A percentile compares a stretch with the other conserved stretches of the same genome.
phyloP scores from a whole-genome alignment of 2,797 vertebrate species.

The Capromys pilorides region DNA sequence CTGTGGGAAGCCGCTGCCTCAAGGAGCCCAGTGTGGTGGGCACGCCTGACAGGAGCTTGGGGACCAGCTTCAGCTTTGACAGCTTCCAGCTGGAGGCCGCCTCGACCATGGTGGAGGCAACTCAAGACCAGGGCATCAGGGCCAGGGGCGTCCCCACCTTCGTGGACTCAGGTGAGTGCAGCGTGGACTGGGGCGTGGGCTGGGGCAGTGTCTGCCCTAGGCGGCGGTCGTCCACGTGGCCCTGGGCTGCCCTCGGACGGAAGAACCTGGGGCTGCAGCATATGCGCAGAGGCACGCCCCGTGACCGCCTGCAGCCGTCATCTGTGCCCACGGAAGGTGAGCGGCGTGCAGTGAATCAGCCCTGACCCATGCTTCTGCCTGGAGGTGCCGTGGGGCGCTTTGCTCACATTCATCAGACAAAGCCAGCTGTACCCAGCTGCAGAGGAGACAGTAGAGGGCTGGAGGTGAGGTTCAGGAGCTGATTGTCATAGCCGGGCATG shows the following conservation, averaged over 20 bases:
- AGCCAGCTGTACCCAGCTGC: neutral
- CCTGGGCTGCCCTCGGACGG: no score
- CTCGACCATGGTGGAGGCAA: slow-evolving; percentile 86
- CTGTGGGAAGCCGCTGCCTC: slow-evolving; percentile 89
- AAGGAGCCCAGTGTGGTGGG: slow-evolving; percentile 87
- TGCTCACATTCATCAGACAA: neutral
- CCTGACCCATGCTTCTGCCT: neutral
- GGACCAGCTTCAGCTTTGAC: slow-evolving; percentile 96
- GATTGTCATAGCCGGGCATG: neutral
- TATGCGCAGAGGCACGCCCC: neutral
- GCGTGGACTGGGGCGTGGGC: accelerated
- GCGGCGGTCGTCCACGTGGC: no score
- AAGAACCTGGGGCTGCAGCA: neutral
- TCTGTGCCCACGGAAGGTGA: neutral
- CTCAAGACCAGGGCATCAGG: slow-evolving; percentile 68
- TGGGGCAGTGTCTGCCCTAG: accelerated
- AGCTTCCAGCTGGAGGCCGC: slow-evolving; percentile 95
- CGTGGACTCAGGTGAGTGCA: slow-evolving; percentile 91
- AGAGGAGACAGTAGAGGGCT: neutral
- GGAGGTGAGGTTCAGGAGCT: neutral
- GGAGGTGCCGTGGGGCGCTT: neutral
- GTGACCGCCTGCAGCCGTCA: neutral
- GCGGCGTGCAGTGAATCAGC: neutral
- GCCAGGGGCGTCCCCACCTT: slow-evolving; percentile 91
- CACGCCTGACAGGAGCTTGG: slow-evolving; percentile 88